Base-by-base conservation (phyloP, 37 sponge, comb jelly and placozoan genomes). In the Diacarnus erythraeanus region DNA sequence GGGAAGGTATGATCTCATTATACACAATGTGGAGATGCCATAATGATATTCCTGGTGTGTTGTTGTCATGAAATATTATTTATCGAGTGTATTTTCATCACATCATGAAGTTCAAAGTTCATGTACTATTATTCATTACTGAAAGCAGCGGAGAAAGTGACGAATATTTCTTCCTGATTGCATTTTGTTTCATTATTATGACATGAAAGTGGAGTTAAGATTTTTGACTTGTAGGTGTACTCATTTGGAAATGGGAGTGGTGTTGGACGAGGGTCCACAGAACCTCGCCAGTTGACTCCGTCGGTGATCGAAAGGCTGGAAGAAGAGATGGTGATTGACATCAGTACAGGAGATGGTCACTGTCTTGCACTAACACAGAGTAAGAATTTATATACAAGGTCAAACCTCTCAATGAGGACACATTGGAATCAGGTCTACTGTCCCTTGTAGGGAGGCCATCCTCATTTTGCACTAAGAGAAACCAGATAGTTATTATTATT, bases 311-410 rank as follows among this genome's bases (percentile, higher is more conserved):
- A 84, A 17, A 38, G 67, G n/a, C 81, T 96, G 37, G 74, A 75
- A 22, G 58, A 71, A 22, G 84, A 89, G 63, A 78, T 81, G 41
- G 78, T 96, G 51, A 79, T 93, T 51, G 97, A 96, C 73, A 74
- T 96, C 31, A 44, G 71, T 38, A 81, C 81, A 57, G 94, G 94
- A 61, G 97, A 96, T 60, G 82, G 84, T 17, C 92, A 93, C 75
- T 90, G 89, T 69, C 83, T 96, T 35, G 97, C 97, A 37, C 88
- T 96, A 31, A 96, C 94, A 26, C 91, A 86, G 60, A 82, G 94
- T 93, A 89, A 58, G 74, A 4, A 65, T 25, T 33, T 21, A 37
- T 36, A 69, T 8, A n/a, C n/a, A n/a, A n/a, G n/a, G n/a, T n/a
- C n/a, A n/a, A n/a, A n/a, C n/a, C n/a, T n/a, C n/a, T n/a, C n/a